phyloP scores from a whole-genome alignment of 2,888 invertebrate species.

The Lithodes maja region DNA sequence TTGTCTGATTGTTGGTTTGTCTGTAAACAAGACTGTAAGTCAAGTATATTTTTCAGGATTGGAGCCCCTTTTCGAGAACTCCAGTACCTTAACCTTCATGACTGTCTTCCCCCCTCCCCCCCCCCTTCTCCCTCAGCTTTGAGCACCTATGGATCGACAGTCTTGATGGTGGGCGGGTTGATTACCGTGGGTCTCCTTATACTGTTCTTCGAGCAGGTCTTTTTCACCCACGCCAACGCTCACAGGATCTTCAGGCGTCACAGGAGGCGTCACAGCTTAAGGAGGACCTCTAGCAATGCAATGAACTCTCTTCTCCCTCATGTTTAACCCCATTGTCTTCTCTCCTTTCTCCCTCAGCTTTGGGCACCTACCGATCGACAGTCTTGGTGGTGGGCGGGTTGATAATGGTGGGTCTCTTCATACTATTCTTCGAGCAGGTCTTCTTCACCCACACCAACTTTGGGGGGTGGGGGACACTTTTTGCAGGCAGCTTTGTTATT shows the following conservation, averaged over 20 bases:
- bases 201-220: neutral
- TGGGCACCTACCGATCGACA: conserved; percentile 38
- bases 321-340: neutral
- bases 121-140: neutral
- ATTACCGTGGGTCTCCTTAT: neutral
- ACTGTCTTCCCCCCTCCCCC: no score
- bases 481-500: neutral
- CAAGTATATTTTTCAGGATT: no score
- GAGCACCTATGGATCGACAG: neutral
- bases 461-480: no score
- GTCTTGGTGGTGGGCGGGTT: conserved; percentile 42
- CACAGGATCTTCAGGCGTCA: no score
- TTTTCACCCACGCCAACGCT: no score
- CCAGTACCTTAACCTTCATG: no score
- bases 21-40: no score
- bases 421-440: conserved; percentile 34
- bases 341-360: conserved; percentile 19
- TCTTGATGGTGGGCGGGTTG: neutral
- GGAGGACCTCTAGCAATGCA: no score
- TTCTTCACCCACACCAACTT: conserved; percentile 5
- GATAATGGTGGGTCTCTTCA: conserved; percentile 31
- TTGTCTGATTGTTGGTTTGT: no score
- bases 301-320: neutral
- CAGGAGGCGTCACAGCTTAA: no score
- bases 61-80: no score